phyloP scores from a whole-genome alignment of 2,888 invertebrate species.

The Eucera pruinosa region DNA sequence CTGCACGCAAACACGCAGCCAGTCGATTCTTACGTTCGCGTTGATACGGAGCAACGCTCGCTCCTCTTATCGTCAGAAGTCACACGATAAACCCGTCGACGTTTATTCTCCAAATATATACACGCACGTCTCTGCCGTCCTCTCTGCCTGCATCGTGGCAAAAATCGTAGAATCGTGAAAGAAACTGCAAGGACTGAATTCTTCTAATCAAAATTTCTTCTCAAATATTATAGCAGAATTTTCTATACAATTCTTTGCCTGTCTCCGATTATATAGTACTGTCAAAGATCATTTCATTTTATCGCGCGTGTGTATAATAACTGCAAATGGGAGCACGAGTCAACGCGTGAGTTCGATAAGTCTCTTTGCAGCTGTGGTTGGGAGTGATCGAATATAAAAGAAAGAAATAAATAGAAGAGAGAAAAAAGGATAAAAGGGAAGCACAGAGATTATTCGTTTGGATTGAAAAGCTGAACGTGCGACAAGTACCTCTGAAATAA shows the following conservation, averaged over 20 bases:
- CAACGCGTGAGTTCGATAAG: slow-evolving; percentile 22
- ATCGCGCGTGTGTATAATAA: slow-evolving; percentile 32
- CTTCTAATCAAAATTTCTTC: too few species aligned
- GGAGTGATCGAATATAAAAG: neutral
- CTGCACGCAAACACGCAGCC: slow-evolving; percentile 48
- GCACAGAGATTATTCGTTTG: slow-evolving; percentile 4
- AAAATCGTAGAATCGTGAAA: neutral
- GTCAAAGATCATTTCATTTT: neutral
- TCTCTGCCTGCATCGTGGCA: neutral
- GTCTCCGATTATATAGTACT: too few species aligned
- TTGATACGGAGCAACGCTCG: slow-evolving; percentile 69
- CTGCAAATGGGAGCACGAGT: slow-evolving; percentile 25
- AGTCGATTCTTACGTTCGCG: slow-evolving; percentile 62
- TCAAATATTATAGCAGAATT: too few species aligned
- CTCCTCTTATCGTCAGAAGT: slow-evolving; percentile 69
- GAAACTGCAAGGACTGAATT: too few species aligned
- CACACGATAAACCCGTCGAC: slow-evolving; percentile 71
- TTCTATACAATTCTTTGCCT: too few species aligned
- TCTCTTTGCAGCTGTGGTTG: neutral
- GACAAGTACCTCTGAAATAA: slow-evolving; percentile 55
- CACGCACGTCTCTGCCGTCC: too few species aligned
- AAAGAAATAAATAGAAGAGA: neutral
- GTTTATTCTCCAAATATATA: slow-evolving; percentile 64
- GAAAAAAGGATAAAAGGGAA: too few species aligned
- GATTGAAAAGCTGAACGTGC: slow-evolving; percentile 17